Percentiles rank a stretch among this genome's conserved stretches.
These are phyloP conservation scores for Antheraea pernyi DNA, from an alignment of 1,140 invertebrate species.

Conservation along the genomic window DNA sequence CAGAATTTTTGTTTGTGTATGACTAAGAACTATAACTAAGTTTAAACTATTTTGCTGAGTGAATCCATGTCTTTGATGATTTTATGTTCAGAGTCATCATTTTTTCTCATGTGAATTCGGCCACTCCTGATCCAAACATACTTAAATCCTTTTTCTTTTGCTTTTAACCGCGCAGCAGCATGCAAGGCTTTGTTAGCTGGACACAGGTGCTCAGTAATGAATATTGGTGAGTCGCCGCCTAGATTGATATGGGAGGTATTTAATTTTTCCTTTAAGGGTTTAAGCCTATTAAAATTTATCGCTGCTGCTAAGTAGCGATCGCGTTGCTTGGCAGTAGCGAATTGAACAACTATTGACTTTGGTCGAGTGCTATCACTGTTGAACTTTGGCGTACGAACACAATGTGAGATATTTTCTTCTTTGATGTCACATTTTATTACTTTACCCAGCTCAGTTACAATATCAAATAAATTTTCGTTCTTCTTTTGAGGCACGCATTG, in stretches of 20 bases:
- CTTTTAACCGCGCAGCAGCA: slow-evolving; percentile 5
- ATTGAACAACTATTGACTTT: slow-evolving; percentile 1
- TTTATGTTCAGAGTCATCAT: not conserved
- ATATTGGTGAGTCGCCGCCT: not conserved
- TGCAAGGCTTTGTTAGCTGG: slow-evolving; percentile 1
- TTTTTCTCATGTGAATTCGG: slow-evolving; percentile 5
- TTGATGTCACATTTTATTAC: not conserved
- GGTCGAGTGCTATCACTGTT: not conserved
- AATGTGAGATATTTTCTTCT: slow-evolving; percentile 3
- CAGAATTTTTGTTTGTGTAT: too few species aligned
- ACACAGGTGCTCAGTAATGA: not conserved
- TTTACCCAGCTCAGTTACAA: not conserved
- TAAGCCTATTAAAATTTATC: slow-evolving; percentile 8
- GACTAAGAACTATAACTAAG: not conserved
- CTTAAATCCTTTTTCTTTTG: not conserved
- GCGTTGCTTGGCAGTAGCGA: not conserved
- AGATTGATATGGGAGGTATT: slow-evolving; percentile 1
- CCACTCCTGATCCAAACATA: slow-evolving; percentile 7
- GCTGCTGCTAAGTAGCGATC: not conserved
- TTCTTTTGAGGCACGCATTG: slow-evolving; percentile 22
- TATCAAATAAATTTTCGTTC: slow-evolving; percentile 2
- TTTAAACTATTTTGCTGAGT: not conserved
- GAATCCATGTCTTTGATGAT: slow-evolving; percentile 5
- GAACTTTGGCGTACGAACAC: not conserved
- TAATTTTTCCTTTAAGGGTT: not conserved